Evolutionary conservation across 2,888 invertebrate species (phyloP), one percentile per base, ranked within the genome.

Genomic region (Octodonta nipae): DNA sequence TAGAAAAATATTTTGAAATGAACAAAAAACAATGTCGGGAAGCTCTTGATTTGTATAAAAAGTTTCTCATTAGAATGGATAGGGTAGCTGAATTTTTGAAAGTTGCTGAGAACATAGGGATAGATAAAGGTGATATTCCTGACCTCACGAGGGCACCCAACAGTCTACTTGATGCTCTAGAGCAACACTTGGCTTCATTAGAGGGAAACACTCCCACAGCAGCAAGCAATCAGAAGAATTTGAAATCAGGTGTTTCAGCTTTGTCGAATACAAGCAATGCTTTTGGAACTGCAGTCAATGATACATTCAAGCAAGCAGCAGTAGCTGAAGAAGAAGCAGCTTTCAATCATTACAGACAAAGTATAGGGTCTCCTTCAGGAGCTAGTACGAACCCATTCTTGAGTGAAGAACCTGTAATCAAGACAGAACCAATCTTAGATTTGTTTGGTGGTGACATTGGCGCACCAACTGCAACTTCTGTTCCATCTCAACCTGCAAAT

Each of bases 1-100:
- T 98, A 64, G 98, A 98, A 69, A 98, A 98, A 66, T 98, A 92
- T 69, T 99, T 99, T 65, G 95, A 95, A 63, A 95, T 98, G 95
- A 96, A 95, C 67, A 98, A 96, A 66, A 99, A 99, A 66, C 92
- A 95, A 63, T 92, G 92, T 56, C 78, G 92, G 46, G 96, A 99
- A 57, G 96, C 95, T 47, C 73, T 99, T 63, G 96, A 98, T 61
- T 76, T 95, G 55, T 98, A 98, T 67, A 98, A 96, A 68, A 93
- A 92, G 67, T 99, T 98, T 68, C 76, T 98, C 52, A 92, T 93
- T 51, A 77, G 96, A 54, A 96, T 98, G 91, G 96, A 99, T 69
- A 79, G 91, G 64, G 96, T 98, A 39, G 91, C 89, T 35, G 96
- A 96, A 68, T 98, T 98, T 66, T 71, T 99, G 38, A 95, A 95